Conservation (phyloP, 92 coral and sea anemone genomes). For the Palythoa caribaeorum region DNA sequence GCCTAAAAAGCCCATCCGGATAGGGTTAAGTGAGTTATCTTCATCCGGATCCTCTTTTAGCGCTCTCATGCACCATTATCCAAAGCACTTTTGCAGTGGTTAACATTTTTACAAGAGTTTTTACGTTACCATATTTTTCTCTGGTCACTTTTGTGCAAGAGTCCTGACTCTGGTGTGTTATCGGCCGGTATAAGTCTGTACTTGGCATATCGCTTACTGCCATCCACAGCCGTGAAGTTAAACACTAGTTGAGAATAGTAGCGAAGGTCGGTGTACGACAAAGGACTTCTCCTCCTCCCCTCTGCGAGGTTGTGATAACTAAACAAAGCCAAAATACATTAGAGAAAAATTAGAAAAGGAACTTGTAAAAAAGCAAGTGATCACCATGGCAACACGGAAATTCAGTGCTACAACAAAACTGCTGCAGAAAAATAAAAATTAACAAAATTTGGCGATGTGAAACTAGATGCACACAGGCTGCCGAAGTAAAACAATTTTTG, state of each 20-base stretch:
- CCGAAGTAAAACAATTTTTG: too few relatives aligned
- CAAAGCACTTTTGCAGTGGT: too few relatives aligned
- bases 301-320: slow-evolving; percentile 51
- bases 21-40: too few relatives aligned
- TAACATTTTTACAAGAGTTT: too few relatives aligned
- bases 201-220: slow-evolving; percentile 50
- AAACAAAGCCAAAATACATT: background rate
- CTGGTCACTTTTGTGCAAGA: slow-evolving; percentile 57
- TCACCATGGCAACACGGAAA: too few relatives aligned
- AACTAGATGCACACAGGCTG: too few relatives aligned
- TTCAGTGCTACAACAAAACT: too few relatives aligned
- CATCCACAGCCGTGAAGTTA: slow-evolving; percentile 56
- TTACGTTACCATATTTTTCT: slow-evolving; percentile 58
- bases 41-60: too few relatives aligned
- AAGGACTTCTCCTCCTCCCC: slow-evolving; percentile 41
- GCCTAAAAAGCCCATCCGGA: too few relatives aligned
- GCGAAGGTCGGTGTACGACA: slow-evolving; percentile 55
- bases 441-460: too few relatives aligned
- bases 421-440: too few relatives aligned
- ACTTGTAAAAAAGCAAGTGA: background rate
- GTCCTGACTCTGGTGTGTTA: slow-evolving; percentile 51
- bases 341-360: background rate
- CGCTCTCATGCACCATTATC: too few relatives aligned
- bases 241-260: slow-evolving; percentile 66
- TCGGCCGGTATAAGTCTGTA: slow-evolving; percentile 63